A percentile compares a stretch with the other conserved stretches of the same genome.
Evolutionary conservation across 35 echinoderm and acorn worm species (phyloP).

Genomic region (Ophiothrix spiculata): DNA sequence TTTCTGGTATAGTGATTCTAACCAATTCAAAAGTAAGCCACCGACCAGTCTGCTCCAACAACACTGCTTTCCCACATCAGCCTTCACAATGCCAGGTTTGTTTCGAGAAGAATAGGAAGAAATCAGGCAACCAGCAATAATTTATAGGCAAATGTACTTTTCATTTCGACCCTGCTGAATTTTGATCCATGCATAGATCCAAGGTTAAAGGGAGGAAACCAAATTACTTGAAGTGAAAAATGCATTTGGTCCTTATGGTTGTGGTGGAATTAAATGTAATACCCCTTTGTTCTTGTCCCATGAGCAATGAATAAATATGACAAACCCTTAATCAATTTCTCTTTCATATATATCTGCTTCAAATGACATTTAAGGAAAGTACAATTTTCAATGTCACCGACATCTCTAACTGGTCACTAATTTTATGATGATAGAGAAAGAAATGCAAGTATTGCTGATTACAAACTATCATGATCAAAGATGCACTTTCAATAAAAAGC

Average conservation of each 20-base stretch:
- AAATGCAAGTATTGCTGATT: too few relatives aligned
- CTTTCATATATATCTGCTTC: background rate
- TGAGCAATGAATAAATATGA: background rate
- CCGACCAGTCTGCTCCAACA: background rate
- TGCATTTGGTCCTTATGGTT: background rate
- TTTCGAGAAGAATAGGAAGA: background rate
- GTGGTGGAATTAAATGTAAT: background rate
- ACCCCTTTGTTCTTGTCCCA: background rate
- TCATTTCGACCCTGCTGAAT: background rate
- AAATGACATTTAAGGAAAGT: too few relatives aligned
- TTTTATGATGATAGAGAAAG: too few relatives aligned
- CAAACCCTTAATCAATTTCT: background rate
- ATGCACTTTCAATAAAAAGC: too few relatives aligned
- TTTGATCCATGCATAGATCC: background rate
- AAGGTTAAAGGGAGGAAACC: background rate
- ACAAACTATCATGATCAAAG: too few relatives aligned
- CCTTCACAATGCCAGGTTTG: background rate
- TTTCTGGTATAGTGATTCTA: background rate
- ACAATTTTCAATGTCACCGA: too few relatives aligned
- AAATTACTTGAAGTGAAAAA: background rate
- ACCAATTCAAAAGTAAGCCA: background rate
- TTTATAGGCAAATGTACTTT: slow-evolving; percentile 2
- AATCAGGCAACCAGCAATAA: background rate
- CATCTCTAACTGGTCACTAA: too few relatives aligned
- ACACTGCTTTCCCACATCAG: background rate